Conservation (phyloP, 2,113 vertebrate species). For the Chauna torquata region DNA sequence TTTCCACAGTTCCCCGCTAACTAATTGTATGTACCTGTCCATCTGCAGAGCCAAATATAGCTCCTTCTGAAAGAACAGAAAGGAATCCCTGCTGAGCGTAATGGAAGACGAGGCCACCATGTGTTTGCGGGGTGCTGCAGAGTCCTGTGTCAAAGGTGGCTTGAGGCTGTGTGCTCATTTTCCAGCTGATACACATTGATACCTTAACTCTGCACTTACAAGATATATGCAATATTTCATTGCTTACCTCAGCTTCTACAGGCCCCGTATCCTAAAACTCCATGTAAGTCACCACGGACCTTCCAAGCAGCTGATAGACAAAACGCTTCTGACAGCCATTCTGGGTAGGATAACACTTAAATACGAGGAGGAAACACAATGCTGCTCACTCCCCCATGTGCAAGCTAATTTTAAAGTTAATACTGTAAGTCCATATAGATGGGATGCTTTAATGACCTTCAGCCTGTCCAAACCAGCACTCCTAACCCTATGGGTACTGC, state of each 20-base stretch:
- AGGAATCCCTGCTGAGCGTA: not conserved
- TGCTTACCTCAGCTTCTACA: not conserved
- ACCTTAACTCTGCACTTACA: not conserved
- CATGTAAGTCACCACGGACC: not conserved
- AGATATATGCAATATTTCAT: not conserved
- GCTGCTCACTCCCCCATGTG: not conserved
- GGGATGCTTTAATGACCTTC: conserved; percentile 11
- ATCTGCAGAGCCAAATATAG: not conserved
- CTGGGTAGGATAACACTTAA: not conserved
- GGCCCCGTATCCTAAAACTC: not conserved
- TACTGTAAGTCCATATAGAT: not conserved
- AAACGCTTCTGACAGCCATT: not conserved
- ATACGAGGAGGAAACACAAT: conserved; percentile 14
- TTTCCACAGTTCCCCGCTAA: conserved; percentile 7
- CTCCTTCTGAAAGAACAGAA: not conserved
- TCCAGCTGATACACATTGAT: not conserved
- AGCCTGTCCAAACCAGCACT: conserved; percentile 11
- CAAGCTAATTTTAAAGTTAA: conserved; percentile 30
- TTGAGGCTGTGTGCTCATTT: not conserved
- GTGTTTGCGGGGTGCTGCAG: not conserved
- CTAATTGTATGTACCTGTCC: not conserved
- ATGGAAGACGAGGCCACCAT: not conserved
- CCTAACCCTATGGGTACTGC: not conserved
- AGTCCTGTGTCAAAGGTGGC: not conserved
- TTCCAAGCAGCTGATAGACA: not conserved